Evolutionary conservation across 2,113 vertebrate species (phyloP).

Genomic region (Motacilla tschutschensis): DNA sequence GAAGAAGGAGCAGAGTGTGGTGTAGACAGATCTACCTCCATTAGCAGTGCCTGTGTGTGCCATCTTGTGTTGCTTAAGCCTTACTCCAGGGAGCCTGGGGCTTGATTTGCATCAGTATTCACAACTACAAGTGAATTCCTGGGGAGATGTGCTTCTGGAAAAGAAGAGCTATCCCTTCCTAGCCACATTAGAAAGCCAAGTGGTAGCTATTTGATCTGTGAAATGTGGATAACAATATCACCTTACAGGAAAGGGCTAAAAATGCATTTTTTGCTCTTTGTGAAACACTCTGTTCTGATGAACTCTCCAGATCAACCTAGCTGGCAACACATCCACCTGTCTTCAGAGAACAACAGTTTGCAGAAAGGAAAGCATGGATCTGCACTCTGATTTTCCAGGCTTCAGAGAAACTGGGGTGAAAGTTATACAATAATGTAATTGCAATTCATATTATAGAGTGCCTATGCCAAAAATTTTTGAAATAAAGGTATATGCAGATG

Average conservation of each 20-base stretch:
- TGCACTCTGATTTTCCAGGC: background rate
- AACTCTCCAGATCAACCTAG: background rate
- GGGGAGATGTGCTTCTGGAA: background rate
- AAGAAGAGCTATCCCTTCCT: background rate
- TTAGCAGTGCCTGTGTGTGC: background rate
- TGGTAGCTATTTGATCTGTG: background rate
- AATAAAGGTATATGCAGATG: background rate
- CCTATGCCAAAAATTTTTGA: background rate
- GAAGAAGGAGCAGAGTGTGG: background rate
- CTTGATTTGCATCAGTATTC: background rate
- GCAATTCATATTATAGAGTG: background rate
- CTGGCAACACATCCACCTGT: accelerated
- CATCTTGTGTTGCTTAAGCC: background rate
- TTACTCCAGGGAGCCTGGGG: background rate
- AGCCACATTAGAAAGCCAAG: background rate
- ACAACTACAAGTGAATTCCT: background rate
- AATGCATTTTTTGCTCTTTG: background rate
- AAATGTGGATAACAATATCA: background rate
- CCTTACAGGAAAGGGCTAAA: background rate
- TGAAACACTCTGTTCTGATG: background rate
- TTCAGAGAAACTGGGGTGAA: background rate
- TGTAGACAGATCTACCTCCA: background rate
- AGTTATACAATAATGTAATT: background rate
- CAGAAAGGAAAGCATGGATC: background rate
- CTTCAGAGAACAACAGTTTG: background rate